phyloP scores from a whole-genome alignment of 2,888 invertebrate species.

The Conops quadrifasciatus region DNA sequence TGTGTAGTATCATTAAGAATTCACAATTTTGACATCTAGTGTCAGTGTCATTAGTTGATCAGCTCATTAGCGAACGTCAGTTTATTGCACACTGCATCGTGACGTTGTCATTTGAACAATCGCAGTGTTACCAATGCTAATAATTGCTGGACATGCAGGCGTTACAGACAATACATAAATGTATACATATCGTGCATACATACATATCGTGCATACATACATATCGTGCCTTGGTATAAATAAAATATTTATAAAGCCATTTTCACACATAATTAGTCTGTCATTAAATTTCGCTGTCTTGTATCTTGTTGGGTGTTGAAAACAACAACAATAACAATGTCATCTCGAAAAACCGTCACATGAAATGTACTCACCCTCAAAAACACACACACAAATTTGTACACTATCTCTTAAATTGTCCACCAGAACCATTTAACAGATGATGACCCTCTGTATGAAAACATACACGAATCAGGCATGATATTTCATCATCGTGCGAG shows the following conservation, averaged over 20 bases:
- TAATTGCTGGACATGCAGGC: conserved; percentile 9
- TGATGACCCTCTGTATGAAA: too few relatives aligned
- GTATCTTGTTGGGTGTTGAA: conserved; percentile 37
- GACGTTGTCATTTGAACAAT: conserved; percentile 4
- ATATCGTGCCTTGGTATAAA: conserved; percentile 17
- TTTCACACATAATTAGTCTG: conserved; percentile 64
- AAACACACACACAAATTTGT: conserved; percentile 21
- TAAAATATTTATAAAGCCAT: conserved; percentile 62
- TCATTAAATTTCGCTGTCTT: conserved; percentile 60
- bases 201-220: neutral
- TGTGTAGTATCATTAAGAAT: neutral
- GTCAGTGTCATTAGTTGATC: neutral
- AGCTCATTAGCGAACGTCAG: neutral
- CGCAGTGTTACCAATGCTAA: conserved; percentile 48
- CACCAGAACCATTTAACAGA: too few relatives aligned
- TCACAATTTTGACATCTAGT: conserved; percentile 1
- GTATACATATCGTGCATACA: neutral
- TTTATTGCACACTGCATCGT: conserved; percentile 2
- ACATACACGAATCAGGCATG: too few relatives aligned
- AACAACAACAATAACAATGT: conserved; percentile 34
- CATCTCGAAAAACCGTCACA: conserved; percentile 36
- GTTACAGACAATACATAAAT: neutral
- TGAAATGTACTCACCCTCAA: conserved; percentile 3
- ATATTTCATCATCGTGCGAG: too few relatives aligned
- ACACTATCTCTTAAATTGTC: too few relatives aligned